Evolutionary conservation across 2,113 vertebrate species (phyloP), one percentile per base, ranked within the genome.

Genomic region (Xenus cinereus): DNA sequence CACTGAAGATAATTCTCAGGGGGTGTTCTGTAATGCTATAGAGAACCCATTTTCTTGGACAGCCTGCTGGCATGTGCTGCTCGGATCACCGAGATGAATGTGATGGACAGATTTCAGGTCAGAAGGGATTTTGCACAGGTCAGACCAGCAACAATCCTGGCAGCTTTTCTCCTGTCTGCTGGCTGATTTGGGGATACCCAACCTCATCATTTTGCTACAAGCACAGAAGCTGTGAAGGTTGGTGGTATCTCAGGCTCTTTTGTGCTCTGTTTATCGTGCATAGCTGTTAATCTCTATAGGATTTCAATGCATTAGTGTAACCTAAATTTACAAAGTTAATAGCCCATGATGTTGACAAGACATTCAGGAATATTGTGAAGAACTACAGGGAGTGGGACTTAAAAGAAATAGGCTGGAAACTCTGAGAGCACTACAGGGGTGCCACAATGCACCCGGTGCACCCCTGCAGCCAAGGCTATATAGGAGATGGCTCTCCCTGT

Each of bases 401-500:
- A 8, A 18, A 84, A 57, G 46, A 84, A 90, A 45, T 6, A 50
- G 22, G 67, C 22, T 81, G 64, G 41, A 67, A 92, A 68, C 37
- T 79, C 72, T 69, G 27, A 39, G 54, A 71, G 45, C 0, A 0
- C 48, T 74, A 28, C 45, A 60, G 50, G 30, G 18, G 13, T 56
- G 33, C 26, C 30, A 45, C 0, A 6, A 73, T 6, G 39, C 23
- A 68, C 4, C 27, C 14, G 7, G 39, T 5, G 43, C 45, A 46
- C 2, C 4, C 35, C 1, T 0, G 2, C 8, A 62, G 54, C 27
- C 81, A 54, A 15, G 45, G 60, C n/a, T 35, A 17, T 14, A 1
- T 0, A 37, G 24, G 15, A 17, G 21, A 32, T 26, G 18, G 32
- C 7, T 67, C 62, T 53, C 10, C 32, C 19, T 28, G 9, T 56